phyloP scores from a whole-genome alignment of 2,797 vertebrate species.

The Tenualosa thibaudeaui region DNA sequence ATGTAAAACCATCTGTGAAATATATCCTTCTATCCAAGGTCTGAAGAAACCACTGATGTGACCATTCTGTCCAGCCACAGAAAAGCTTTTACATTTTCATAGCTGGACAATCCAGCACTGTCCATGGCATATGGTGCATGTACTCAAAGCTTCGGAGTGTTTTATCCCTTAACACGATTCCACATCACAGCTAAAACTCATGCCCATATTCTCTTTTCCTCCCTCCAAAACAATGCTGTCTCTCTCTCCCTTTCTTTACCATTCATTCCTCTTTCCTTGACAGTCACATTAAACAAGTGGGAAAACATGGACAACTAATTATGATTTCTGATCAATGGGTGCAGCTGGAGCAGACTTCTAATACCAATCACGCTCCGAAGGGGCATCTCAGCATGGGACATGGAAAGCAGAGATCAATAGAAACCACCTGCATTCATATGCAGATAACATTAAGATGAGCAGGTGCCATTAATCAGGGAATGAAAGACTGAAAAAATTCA shows the following conservation, averaged over 20 bases:
- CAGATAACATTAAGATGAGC: slow-evolving; percentile 79
- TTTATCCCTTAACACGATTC: slow-evolving; percentile 45
- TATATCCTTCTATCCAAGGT: neutral
- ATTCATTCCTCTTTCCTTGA: slow-evolving; percentile 49
- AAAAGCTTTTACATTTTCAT: slow-evolving; percentile 54
- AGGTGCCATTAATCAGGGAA: slow-evolving; percentile 75
- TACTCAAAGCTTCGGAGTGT: slow-evolving; percentile 38
- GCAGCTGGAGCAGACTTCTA: slow-evolving; percentile 74
- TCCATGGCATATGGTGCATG: slow-evolving; percentile 50
- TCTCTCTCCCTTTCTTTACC: neutral
- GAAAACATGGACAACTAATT: slow-evolving; percentile 79
- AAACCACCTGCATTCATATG: slow-evolving; percentile 74
- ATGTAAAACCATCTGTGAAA: neutral
- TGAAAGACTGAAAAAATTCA: slow-evolving; percentile 36
- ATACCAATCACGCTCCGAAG: slow-evolving; percentile 64
- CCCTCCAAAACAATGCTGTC: neutral
- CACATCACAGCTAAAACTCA: slow-evolving; percentile 43
- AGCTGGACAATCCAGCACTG: slow-evolving; percentile 41
- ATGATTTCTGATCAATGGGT: slow-evolving; percentile 81
- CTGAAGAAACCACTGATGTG: neutral
- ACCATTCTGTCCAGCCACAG: slow-evolving; percentile 36
- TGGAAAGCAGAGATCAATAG: slow-evolving; percentile 68
- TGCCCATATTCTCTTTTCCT: slow-evolving; percentile 43
- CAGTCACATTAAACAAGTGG: slow-evolving; percentile 77
- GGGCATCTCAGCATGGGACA: slow-evolving; percentile 29